Evolutionary conservation across 2,797 vertebrate genomes (phyloP).

Genomic region (Graptemys geographica): DNA sequence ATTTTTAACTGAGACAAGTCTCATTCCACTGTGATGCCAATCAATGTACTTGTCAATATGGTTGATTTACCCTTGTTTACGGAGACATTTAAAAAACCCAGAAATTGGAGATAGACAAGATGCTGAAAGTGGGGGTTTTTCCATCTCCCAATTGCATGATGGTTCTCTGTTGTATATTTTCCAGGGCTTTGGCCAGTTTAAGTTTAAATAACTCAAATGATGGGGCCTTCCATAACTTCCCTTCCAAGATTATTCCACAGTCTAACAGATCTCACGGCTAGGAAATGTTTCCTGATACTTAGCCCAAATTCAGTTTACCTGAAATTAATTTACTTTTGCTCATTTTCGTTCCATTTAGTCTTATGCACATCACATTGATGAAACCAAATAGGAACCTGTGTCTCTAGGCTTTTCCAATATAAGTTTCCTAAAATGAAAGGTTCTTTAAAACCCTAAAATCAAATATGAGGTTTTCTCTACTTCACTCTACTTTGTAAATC

Average conservation of each 20-base stretch:
- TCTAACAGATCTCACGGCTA: neutral
- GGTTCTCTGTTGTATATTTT: neutral
- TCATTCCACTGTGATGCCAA: neutral
- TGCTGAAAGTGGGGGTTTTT: fast-evolving
- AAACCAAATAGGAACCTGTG: neutral
- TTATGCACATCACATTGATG: neutral
- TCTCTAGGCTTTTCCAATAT: conserved; percentile 5
- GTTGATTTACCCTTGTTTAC: neutral
- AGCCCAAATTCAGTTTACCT: neutral
- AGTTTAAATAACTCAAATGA: neutral
- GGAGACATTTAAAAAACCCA: neutral
- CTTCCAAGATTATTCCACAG: conserved; percentile 1
- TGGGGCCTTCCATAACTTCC: neutral
- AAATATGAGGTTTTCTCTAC: neutral
- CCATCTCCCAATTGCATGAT: neutral
- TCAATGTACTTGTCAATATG: neutral
- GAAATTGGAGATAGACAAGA: neutral
- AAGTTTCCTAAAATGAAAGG: neutral
- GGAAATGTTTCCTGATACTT: neutral
- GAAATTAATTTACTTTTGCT: neutral
- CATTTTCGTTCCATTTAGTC: neutral
- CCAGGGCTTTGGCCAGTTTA: neutral
- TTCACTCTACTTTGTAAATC: neutral
- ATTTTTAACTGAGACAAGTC: neutral
- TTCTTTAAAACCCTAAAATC: neutral